Percentiles rank a stretch among this genome's conserved stretches.
phyloP scores from a whole-genome alignment of 1,140 invertebrate species.

The Caenorhabditis remanei region DNA sequence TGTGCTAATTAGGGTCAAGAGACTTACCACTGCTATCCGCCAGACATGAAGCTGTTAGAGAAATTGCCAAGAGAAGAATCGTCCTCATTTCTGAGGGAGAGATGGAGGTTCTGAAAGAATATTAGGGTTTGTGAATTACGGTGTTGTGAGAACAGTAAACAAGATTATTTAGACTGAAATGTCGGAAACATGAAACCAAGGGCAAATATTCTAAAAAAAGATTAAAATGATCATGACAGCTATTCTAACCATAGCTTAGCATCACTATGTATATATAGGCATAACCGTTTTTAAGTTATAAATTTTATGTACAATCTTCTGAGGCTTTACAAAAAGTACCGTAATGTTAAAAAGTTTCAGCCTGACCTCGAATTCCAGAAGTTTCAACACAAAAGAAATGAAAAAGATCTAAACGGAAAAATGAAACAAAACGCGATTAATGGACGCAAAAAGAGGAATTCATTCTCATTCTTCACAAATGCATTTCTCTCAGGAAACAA shows the following conservation, averaged over 20 bases:
- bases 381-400: background rate
- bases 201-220: no score
- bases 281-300: no score
- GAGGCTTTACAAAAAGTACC: background rate
- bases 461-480: background rate
- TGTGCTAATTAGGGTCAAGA: background rate
- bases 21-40: conserved; percentile 11
- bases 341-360: background rate
- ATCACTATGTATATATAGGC: no score
- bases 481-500: background rate
- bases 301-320: background rate
- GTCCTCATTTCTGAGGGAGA: background rate
- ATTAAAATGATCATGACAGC: no score
- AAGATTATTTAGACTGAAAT: no score
- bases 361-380: background rate
- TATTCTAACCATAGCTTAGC: no score
- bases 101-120: background rate
- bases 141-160: no score
- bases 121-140: background rate
- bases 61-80: background rate
- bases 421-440: conserved; percentile 51
- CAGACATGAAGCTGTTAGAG: background rate
- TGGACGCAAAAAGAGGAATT: background rate
- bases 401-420: background rate
- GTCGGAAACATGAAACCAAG: no score